Conservation (phyloP, 1,140 invertebrate genomes). For the Halyomorpha halys region DNA sequence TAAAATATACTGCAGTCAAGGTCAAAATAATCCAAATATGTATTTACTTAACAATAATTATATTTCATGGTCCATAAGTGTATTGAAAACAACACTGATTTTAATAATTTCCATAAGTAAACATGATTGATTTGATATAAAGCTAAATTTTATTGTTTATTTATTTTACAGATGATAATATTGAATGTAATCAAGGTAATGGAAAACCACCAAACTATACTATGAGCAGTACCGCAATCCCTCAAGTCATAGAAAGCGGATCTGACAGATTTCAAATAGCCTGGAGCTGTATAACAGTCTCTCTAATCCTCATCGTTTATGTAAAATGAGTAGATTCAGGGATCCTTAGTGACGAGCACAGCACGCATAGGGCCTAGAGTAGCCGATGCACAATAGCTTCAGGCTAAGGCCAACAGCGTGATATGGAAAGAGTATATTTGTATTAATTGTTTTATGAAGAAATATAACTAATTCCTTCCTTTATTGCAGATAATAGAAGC, state of each 20-base stretch:
- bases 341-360: constrained; percentile 22
- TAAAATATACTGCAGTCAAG: too few relatives aligned
- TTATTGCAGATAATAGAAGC: constrained; percentile 6
- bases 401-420: constrained; percentile 18
- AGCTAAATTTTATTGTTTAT: too few relatives aligned
- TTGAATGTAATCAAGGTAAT: too few relatives aligned
- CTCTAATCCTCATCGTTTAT: constrained; percentile 12
- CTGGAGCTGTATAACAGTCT: background rate
- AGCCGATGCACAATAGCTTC: constrained; percentile 23
- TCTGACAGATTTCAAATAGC: background rate
- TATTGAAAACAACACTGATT: too few relatives aligned
- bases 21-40: too few relatives aligned
- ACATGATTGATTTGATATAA: too few relatives aligned
- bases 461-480: constrained; percentile 7
- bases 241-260: background rate
- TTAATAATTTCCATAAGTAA: too few relatives aligned
- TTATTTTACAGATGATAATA: too few relatives aligned
- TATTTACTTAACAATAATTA: too few relatives aligned
- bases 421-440: background rate
- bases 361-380: constrained; percentile 21
- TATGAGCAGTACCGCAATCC: too few relatives aligned
- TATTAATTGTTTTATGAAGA: background rate
- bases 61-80: too few relatives aligned
- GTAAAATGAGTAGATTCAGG: constrained; percentile 1
- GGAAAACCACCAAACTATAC: too few relatives aligned